Conservation (phyloP, 2,888 invertebrate species). For the Coelopa pilipes region DNA sequence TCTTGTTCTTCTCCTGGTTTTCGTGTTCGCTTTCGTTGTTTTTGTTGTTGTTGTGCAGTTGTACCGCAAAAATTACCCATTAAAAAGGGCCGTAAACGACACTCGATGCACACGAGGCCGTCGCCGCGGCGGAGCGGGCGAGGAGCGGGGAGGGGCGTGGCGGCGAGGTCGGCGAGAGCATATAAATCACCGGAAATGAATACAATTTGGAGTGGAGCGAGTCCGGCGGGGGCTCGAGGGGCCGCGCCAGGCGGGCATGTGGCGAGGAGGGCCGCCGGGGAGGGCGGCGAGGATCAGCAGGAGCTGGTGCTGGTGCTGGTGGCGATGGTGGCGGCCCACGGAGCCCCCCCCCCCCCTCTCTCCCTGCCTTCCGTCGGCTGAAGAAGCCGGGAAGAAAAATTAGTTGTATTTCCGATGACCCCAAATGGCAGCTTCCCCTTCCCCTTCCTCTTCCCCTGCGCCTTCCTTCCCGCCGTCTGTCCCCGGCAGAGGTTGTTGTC, state of each 20-base stretch:
- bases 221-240: slow-evolving; percentile 41
- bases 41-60: slow-evolving; percentile 20
- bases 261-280: slow-evolving; percentile 43
- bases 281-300: slow-evolving; percentile 22
- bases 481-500: not conserved
- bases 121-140: too few relatives aligned
- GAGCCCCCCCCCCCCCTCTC: too few relatives aligned
- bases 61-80: slow-evolving; percentile 28
- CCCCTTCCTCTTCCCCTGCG: not conserved
- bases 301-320: not conserved
- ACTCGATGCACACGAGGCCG: slow-evolving; percentile 29
- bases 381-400: slow-evolving; percentile 35
- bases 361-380: too few relatives aligned
- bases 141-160: not conserved
- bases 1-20: too few relatives aligned
- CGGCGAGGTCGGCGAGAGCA: slow-evolving; percentile 39
- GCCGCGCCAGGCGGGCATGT: too few relatives aligned
- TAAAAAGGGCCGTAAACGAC: slow-evolving; percentile 27
- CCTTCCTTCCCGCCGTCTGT: not conserved
- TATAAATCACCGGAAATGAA: slow-evolving; percentile 62
- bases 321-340: slow-evolving; percentile 1
- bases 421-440: slow-evolving; percentile 32
- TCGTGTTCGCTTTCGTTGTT: too few relatives aligned
- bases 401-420: slow-evolving; percentile 41
- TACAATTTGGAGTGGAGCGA: slow-evolving; percentile 54